phyloP scores from a whole-genome alignment of 2,888 invertebrate genomes.

The Eupithecia exiguata region DNA sequence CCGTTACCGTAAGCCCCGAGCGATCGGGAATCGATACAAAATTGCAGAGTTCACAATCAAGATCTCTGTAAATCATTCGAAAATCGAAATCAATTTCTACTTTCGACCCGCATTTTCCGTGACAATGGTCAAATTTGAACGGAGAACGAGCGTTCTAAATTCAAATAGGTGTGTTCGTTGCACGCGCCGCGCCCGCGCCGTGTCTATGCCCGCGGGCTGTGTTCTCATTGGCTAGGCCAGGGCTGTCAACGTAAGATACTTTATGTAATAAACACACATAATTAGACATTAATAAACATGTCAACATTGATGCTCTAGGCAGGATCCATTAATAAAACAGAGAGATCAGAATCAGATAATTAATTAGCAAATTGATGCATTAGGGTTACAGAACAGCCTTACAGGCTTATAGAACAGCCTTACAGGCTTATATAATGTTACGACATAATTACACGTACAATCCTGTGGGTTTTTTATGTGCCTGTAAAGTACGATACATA shows the following conservation, averaged over 20 bases:
- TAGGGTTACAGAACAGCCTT: not conserved
- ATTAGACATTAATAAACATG: slow-evolving; percentile 32
- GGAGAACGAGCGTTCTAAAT: slow-evolving; percentile 63
- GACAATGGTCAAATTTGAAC: slow-evolving; percentile 70
- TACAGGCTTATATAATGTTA: not conserved
- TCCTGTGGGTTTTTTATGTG: not conserved
- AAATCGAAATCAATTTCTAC: slow-evolving; percentile 46
- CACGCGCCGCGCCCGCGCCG: slow-evolving; percentile 58
- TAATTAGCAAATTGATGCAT: slow-evolving; percentile 11
- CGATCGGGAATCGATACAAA: slow-evolving; percentile 36
- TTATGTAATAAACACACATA: slow-evolving; percentile 29
- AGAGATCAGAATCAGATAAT: not conserved
- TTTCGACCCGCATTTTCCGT: slow-evolving; percentile 56
- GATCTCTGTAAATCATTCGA: slow-evolving; percentile 45
- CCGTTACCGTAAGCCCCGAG: slow-evolving; percentile 28
- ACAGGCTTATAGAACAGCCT: not conserved
- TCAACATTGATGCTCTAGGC: slow-evolving; percentile 25
- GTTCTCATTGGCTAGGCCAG: slow-evolving; percentile 49
- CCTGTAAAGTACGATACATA: not conserved
- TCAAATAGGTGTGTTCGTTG: slow-evolving; percentile 62
- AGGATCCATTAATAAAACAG: slow-evolving; percentile 9
- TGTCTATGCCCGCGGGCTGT: slow-evolving; percentile 57
- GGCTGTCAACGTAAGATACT: slow-evolving; percentile 37
- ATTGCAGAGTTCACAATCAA: slow-evolving; percentile 45
- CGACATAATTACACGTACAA: not conserved